Evolutionary conservation across 2,888 invertebrate genomes (phyloP), one percentile per base, ranked within the genome.

Genomic region (Hydroisotoma schaefferi): DNA sequence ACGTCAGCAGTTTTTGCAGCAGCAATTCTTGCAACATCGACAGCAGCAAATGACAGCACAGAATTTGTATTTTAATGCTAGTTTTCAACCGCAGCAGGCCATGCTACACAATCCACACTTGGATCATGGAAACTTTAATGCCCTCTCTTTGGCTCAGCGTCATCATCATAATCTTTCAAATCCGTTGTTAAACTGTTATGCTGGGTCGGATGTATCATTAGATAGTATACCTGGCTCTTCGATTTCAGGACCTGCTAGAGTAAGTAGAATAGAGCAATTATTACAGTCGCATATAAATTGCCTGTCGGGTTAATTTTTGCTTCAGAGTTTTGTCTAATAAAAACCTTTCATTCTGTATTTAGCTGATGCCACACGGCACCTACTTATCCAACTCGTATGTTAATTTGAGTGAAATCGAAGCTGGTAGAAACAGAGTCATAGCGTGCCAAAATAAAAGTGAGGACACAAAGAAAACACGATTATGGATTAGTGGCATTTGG

Each of bases 361-460:
- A 67, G 63, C 57, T 44, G 37, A 29, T 61, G 44, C 57, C 55
- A 2, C 66, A 63, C 33, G 62, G 57, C 26, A 61, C 62, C 22
- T 69, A 62, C 40, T 52, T 65, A 23, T 69, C 70, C 10, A 70
- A 70, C 56, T 72, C 72, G 1, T 72, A 72, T 49, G 72, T 69
- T 1, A 72, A 72, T 38, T 55, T 72, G 18, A 67, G 67, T 44
- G 72, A 72, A 47, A 49, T 72, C n/a, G 72, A 72, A 46, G 66
- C 57, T 2, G 72, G 70, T 25, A 55, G 70, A 28, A 66, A 65
- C 44, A 44, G 69, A 20, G 65, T 61, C 22, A 61, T 58, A 57
- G 58, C 25, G 22, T 58, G 49, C 28, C 49, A 49, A 26, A 47
- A 23, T 47, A 49, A 49, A 61, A 71, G 71, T 68, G 58, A 53